Percentiles rank a stretch among this genome's conserved stretches.
These are phyloP conservation scores for Andrena chrysosceles DNA, from an alignment of 2,888 invertebrate genomes.

Conservation along the genomic window DNA sequence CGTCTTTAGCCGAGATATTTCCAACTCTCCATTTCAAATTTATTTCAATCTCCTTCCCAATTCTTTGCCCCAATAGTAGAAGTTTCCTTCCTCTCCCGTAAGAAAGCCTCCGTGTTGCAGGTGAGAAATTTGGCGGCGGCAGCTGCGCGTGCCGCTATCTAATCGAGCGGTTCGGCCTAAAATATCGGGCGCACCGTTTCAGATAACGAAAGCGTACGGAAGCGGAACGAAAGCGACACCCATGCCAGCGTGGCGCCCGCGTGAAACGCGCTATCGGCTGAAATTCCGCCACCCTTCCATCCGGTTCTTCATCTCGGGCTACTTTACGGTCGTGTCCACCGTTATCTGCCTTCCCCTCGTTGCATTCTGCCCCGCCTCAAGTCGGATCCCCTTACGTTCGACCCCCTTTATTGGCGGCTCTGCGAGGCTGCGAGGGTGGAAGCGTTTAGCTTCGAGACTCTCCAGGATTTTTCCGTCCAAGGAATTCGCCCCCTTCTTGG, in stretches of 20 bases:
- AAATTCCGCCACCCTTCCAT: constrained; percentile 31
- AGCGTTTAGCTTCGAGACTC: constrained; percentile 10
- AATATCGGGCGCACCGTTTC: background rate
- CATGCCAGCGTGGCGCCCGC: background rate
- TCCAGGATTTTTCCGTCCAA: background rate
- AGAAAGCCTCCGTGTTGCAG: background rate
- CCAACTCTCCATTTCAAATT: background rate
- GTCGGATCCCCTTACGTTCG: background rate
- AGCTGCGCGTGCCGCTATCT: constrained; percentile 11
- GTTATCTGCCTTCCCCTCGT: constrained; percentile 30
- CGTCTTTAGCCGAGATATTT: too few species aligned
- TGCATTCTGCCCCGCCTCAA: constrained; percentile 3
- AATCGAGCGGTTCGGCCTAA: background rate
- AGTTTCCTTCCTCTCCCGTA: background rate
- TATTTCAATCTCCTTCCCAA: background rate
- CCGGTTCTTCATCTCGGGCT: constrained; percentile 42
- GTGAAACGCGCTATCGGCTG: constrained; percentile 37
- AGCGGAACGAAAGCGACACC: constrained; percentile 23
- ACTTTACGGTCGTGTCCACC: constrained; percentile 30
- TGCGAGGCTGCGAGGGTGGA: background rate
- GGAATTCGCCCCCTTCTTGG: background rate
- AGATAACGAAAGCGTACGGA: constrained; percentile 21
- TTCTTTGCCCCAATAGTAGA: background rate
- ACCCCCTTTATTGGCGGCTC: constrained; percentile 29
- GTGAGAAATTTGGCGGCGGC: background rate